phyloP scores from a whole-genome alignment of 2,113 vertebrate species.

The Trichomycterus rosablanca region DNA sequence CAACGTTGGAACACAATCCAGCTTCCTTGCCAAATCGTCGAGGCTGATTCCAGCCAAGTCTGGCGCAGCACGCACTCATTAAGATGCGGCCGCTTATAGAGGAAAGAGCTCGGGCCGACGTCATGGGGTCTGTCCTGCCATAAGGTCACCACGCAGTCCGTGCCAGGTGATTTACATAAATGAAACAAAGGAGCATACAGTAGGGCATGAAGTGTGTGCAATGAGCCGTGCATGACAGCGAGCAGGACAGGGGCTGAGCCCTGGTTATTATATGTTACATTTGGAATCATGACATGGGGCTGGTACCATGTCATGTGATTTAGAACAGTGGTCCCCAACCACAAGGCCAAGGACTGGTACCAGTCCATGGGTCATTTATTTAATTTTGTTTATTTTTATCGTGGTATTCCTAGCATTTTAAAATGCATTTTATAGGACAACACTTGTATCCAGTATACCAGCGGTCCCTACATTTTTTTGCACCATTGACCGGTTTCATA shows the following conservation, averaged over 20 bases:
- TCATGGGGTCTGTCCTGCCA: slow-evolving; percentile 42
- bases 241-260: slow-evolving; percentile 25
- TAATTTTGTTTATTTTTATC: slow-evolving; percentile 11
- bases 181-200: slow-evolving; percentile 30
- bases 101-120: slow-evolving; percentile 27
- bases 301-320: slow-evolving; percentile 9
- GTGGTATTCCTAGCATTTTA: too few species aligned
- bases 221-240: slow-evolving; percentile 35
- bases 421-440: too few species aligned
- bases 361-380: too few species aligned
- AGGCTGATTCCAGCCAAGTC: slow-evolving; percentile 53
- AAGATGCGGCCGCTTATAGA: slow-evolving; percentile 35
- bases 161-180: slow-evolving; percentile 42
- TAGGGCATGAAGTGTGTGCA: slow-evolving; percentile 21
- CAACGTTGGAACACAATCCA: slow-evolving; percentile 10
- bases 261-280: slow-evolving; percentile 8
- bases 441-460: too few species aligned
- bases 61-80: slow-evolving; percentile 47
- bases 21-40: slow-evolving; percentile 38
- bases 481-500: too few species aligned
- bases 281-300: background rate
- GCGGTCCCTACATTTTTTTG: too few species aligned
- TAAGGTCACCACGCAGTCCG: slow-evolving; percentile 39
- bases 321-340: too few species aligned
- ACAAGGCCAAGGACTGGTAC: too few species aligned